Evolutionary conservation across 2,797 vertebrate species (phyloP), one percentile per base, ranked within the genome.

Genomic region (Sebastes elongatus): DNA sequence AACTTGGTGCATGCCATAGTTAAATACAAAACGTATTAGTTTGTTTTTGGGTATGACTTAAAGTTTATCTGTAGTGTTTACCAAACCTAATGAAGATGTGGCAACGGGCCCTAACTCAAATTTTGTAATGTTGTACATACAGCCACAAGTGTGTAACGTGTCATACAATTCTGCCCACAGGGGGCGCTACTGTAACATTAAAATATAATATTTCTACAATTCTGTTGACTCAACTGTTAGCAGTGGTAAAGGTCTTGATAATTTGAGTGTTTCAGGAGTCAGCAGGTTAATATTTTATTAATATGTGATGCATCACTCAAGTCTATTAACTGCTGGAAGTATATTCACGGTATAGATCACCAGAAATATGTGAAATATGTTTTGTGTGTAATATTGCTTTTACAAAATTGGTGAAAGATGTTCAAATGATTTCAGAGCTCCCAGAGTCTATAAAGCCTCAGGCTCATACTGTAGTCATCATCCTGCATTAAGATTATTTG

Each of bases 381-480:
- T 73, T 13, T 42, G 13, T 55, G 8, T 25, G 7, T 57, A 18
- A 59, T 16, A 27, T 38, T 33, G 6, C 14, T 27, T 7, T 8
- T 57, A 32, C 49, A n/a, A 52, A 60, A 60, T 13, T 33, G 23
- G 13, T 65, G 11, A 74, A 22, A 23, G 10, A 10, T 33, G 60
- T 60, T 23, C 3, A 60, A 56, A 67, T 49, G 7, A 42, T 76
- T 61, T 62, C 38, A 23, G 14, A 20, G 8, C 57, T 60, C 20
- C 23, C 49, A 72, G n/a, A 60, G 38, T 60, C 55, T 30, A 25
- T 28, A 53, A 63, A 20, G 68, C 64, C 70, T 20, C 9, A 14
- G 46, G 82, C 67, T 57, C 20, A 62, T 33, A 53, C 22, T 32
- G 33, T 10, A 46, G n/a, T 80, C 33, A 76, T 75, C 67, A 74